Percentiles rank a stretch among this genome's conserved stretches.
phyloP scores from a whole-genome alignment of 35 echinoderm and acorn worm genomes.

The Apostichopus japonicus region DNA sequence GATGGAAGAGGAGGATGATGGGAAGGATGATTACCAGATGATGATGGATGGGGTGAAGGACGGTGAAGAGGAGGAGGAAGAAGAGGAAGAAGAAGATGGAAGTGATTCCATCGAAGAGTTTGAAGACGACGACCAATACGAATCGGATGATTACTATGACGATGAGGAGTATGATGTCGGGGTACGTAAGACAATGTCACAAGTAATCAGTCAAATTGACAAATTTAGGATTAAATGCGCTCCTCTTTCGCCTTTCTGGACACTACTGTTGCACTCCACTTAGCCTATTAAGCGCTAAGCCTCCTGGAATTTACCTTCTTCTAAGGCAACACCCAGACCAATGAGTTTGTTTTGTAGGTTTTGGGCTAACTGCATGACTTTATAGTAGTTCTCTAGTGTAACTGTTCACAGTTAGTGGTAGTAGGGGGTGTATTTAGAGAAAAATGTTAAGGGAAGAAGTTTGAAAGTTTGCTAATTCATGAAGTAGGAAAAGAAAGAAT shows the following conservation, averaged over 20 bases:
- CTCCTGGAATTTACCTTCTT: too few species aligned
- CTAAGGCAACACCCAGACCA: too few species aligned
- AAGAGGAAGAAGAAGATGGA: background rate
- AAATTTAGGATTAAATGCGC: background rate
- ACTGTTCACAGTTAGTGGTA: too few species aligned
- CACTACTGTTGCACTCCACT: background rate
- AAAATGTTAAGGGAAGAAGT: too few species aligned
- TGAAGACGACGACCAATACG: slow-evolving; percentile 2
- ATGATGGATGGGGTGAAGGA: background rate
- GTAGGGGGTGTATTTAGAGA: too few species aligned
- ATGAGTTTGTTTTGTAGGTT: too few species aligned
- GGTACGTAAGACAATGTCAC: background rate
- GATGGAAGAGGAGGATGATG: background rate
- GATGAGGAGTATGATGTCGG: slow-evolving; percentile 39
- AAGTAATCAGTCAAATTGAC: too few species aligned
- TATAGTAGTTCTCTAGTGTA: too few species aligned
- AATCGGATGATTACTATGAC: slow-evolving; percentile 25
- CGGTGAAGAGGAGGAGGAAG: background rate
- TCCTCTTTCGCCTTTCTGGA: background rate
- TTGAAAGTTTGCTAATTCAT: too few species aligned
- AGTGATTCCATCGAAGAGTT: background rate
- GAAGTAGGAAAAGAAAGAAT: too few species aligned
- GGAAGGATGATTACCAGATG: background rate
- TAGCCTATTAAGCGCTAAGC: background rate
- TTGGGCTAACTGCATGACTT: too few species aligned